phyloP scores from a whole-genome alignment of 2,797 vertebrate species.

The Petrocephalus sullivani region DNA sequence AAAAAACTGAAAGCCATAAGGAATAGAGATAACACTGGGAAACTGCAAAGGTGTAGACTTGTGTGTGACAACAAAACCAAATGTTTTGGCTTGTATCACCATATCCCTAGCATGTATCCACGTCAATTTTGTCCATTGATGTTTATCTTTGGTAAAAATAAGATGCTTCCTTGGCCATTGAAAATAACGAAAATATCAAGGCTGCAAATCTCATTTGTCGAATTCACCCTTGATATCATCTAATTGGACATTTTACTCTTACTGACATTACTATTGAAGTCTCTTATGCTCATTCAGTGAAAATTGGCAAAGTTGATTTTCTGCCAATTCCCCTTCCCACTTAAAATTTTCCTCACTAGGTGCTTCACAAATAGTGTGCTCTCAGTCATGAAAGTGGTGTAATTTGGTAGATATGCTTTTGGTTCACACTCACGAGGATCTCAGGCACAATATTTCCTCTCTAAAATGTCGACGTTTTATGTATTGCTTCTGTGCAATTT shows the following conservation, averaged over 20 bases:
- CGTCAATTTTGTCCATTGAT: background rate
- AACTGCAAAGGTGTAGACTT: background rate
- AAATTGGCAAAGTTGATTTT: conserved; percentile 1
- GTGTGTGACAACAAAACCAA: background rate
- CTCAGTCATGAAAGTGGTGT: conserved; percentile 1
- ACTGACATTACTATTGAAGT: background rate
- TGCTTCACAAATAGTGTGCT: background rate
- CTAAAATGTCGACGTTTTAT: background rate
- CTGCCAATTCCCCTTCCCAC: background rate
- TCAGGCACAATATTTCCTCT: background rate
- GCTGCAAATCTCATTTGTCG: background rate
- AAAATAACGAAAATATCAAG: background rate
- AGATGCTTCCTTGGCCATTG: background rate
- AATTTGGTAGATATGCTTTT: conserved; percentile 7
- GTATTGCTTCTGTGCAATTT: background rate
- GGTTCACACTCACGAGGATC: background rate
- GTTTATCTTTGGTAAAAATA: background rate
- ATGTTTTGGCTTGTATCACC: background rate
- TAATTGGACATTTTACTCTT: background rate
- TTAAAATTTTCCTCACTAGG: conserved; percentile 16
- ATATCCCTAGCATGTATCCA: background rate
- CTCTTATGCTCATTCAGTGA: background rate
- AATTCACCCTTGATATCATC: background rate
- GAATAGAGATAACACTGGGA: background rate
- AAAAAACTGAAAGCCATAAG: background rate